Conservation (phyloP, 2,888 invertebrate genomes). For the Punctoribates punctum region DNA sequence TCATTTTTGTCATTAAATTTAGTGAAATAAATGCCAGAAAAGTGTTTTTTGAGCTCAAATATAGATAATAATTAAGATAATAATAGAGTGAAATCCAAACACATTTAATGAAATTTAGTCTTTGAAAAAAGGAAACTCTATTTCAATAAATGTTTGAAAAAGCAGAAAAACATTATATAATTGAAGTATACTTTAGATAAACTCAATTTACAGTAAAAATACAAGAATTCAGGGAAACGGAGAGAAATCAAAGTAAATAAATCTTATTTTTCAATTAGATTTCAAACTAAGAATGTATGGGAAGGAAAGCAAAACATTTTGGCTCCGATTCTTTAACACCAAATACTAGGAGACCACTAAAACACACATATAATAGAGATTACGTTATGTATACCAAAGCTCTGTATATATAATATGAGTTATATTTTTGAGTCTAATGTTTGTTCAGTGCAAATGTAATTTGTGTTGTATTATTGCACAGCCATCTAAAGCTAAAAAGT, state of each 20-base stretch:
- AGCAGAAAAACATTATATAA: background rate
- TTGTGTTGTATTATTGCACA: conserved; percentile 7
- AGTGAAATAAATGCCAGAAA: too few relatives aligned
- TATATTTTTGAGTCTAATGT: conserved; percentile 16
- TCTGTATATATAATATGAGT: background rate
- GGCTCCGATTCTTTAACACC: background rate
- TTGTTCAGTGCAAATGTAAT: conserved; percentile 6
- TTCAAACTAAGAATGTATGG: background rate
- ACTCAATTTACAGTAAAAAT: background rate
- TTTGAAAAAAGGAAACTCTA: background rate
- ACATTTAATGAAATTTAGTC: too few relatives aligned
- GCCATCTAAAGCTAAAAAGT: conserved; percentile 24
- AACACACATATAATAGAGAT: background rate
- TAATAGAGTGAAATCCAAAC: too few relatives aligned
- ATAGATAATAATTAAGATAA: too few relatives aligned
- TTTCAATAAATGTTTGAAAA: background rate
- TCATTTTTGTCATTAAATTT: too few relatives aligned
- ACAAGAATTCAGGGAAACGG: background rate
- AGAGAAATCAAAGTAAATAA: conserved; percentile 17
- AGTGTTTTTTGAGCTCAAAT: too few relatives aligned
- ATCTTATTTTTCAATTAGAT: conserved; percentile 29
- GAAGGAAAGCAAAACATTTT: background rate
- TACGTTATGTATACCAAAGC: background rate
- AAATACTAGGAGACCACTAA: background rate
- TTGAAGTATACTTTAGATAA: conserved; percentile 1